Conservation (phyloP, 1,140 invertebrate species). For the Drosophila yakuba region DNA sequence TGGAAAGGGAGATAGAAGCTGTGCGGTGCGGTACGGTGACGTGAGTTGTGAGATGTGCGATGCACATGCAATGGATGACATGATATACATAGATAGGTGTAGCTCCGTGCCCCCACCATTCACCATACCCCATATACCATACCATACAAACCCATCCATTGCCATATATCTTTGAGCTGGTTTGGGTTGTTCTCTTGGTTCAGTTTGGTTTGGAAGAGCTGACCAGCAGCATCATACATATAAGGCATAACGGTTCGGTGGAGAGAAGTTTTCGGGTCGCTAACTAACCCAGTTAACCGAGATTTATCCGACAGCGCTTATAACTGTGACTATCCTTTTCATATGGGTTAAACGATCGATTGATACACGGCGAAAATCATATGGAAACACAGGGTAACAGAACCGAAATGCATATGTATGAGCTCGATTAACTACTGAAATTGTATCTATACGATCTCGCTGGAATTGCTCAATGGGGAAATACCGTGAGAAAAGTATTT, state of each 20-base stretch:
- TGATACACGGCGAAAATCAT: conserved; percentile 1
- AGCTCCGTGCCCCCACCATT: not conserved
- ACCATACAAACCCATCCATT: not conserved
- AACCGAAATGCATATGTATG: conserved; percentile 15
- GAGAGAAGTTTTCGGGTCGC: conserved; percentile 43
- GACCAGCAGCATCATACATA: conserved; percentile 13
- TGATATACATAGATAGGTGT: conserved; percentile 35
- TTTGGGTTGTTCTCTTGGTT: not conserved
- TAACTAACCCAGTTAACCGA: conserved; percentile 33
- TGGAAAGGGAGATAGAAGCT: conserved; percentile 7
- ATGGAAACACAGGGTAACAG: not conserved
- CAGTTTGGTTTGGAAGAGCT: conserved; percentile 12
- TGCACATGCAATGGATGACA: conserved; percentile 61
- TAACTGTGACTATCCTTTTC: conserved; percentile 41
- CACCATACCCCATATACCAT: not conserved
- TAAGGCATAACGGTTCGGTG: conserved; percentile 40
- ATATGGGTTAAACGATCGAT: conserved; percentile 29
- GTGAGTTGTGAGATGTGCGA: conserved; percentile 37
- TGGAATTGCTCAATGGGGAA: conserved; percentile 24
- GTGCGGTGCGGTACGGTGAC: conserved; percentile 17
- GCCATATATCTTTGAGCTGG: not conserved
- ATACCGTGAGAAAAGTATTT: conserved; percentile 30
- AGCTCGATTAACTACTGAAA: not conserved
- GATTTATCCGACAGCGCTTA: conserved; percentile 26
- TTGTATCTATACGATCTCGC: conserved; percentile 3